Evolutionary conservation across 2,888 invertebrate species (phyloP), one percentile per base, ranked within the genome.

Genomic region (Mesochorus sp.): DNA sequence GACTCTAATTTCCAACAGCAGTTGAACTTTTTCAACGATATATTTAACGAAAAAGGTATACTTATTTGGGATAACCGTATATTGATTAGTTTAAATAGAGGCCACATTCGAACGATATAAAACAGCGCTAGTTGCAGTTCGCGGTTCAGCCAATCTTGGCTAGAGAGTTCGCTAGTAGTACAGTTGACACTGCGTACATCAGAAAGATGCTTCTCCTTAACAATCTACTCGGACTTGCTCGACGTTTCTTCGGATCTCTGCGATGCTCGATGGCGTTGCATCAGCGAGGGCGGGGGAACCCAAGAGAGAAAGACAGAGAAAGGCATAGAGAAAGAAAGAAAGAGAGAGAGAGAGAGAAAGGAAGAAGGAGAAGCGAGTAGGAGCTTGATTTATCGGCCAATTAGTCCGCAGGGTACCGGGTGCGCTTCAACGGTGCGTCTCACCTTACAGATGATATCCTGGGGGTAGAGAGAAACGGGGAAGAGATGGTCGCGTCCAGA

Each of bases 321-420:
- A 44, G n/a, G n/a, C n/a, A n/a, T n/a, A n/a, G 31, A 44, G 5
- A 64, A 21, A 64, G 34, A 28, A 12, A 42, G 21, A 59, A 26
- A 59, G 47, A 44, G 34, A 8, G 21, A 64, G 21, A 47, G 28
- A 62, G 31, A 34, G 47, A 12, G 62, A 31, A 21, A 68, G 47
- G 72, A 80, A 80, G 80, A 67, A 81, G 82, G 82, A 86, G 85
- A 87, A 87, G 85, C 84, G 85, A 87, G 87, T 84, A 83, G 84
- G 87, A 88, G 88, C 85, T 89, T 90, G 90, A 90, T 90, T 90
- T 90, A 90, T 90, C 90, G 90, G 88, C 90, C 90, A 90, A 90
- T 90, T 90, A 90, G 90, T 89, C 90, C 84, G 66, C 66, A 86
- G 82, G 85, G 88, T 88, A 88, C 88, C 87, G 87, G 88, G 87